Evolutionary conservation across 2,113 vertebrate genomes (phyloP).

Genomic region (Podilymbus podiceps): DNA sequence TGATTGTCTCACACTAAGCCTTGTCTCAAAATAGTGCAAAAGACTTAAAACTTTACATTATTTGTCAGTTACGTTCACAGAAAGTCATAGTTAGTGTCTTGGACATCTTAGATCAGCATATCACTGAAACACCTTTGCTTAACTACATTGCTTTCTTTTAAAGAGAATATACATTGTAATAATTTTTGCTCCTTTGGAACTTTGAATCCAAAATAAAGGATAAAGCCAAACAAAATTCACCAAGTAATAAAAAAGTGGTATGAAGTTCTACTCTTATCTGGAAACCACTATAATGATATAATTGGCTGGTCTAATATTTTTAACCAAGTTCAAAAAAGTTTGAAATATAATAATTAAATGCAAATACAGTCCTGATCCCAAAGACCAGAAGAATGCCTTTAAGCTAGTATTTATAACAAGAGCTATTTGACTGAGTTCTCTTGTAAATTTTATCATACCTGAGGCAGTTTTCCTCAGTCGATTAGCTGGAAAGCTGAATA

Average conservation of each 20-base stretch:
- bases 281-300: conserved; percentile 41
- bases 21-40: background rate
- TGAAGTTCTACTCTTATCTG: background rate
- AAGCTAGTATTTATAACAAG: conserved; percentile 86
- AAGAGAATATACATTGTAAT: background rate
- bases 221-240: background rate
- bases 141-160: background rate
- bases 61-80: conserved; percentile 4
- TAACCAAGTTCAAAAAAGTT: conserved; percentile 73
- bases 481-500: conserved; percentile 79
- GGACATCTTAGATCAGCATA: background rate
- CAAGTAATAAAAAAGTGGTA: background rate
- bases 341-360: conserved; percentile 80
- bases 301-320: conserved; percentile 67
- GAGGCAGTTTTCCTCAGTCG: conserved; percentile 79
- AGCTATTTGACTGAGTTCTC: conserved; percentile 74
- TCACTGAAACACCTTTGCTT: background rate
- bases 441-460: conserved; percentile 90
- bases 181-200: background rate
- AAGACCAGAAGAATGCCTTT: conserved; percentile 79
- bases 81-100: background rate
- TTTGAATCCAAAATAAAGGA: background rate
- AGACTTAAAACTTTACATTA: conserved; percentile 31
- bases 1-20: background rate
- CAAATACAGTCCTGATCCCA: conserved; percentile 77